Conservation (phyloP, 2,888 invertebrate genomes). For the Nemotelus pantherinus region DNA sequence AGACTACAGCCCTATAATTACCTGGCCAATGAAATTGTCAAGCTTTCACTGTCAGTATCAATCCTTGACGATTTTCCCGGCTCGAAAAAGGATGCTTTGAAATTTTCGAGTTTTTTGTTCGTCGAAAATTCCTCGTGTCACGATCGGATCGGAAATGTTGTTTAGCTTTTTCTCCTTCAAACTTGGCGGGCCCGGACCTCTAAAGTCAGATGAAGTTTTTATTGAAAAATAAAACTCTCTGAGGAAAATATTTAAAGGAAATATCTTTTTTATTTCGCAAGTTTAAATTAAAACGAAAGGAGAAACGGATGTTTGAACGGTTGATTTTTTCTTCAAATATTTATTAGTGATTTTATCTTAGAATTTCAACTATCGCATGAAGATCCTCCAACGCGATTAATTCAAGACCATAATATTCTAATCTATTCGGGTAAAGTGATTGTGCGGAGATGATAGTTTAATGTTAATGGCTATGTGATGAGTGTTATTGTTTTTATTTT, state of each 20-base stretch:
- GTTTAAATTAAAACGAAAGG: slow-evolving; percentile 15
- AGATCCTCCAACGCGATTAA: too few species aligned
- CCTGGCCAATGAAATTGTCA: too few species aligned
- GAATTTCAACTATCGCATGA: too few species aligned
- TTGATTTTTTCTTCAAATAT: neutral
- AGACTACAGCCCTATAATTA: too few species aligned
- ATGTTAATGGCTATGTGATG: too few species aligned
- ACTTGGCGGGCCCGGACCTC: slow-evolving; percentile 19
- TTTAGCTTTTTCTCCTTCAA: slow-evolving; percentile 14
- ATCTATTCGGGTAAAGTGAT: too few species aligned
- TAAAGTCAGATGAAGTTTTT: slow-evolving; percentile 33
- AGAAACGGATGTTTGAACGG: neutral
- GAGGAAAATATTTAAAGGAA: slow-evolving; percentile 16
- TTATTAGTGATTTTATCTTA: slow-evolving; percentile 4
- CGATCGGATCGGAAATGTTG: neutral
- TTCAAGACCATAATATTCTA: too few species aligned
- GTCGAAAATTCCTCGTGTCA: neutral
- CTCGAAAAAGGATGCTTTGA: slow-evolving; percentile 8
- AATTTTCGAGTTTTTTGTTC: neutral
- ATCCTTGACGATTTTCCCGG: too few species aligned
- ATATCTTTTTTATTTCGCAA: slow-evolving; percentile 23
- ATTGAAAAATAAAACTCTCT: slow-evolving; percentile 6
- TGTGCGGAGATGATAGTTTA: too few species aligned
- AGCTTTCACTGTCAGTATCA: too few species aligned
- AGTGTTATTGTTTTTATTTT: too few species aligned